Evolutionary conservation across 2,888 invertebrate species (phyloP).

Genomic region (Abrostola tripartita): DNA sequence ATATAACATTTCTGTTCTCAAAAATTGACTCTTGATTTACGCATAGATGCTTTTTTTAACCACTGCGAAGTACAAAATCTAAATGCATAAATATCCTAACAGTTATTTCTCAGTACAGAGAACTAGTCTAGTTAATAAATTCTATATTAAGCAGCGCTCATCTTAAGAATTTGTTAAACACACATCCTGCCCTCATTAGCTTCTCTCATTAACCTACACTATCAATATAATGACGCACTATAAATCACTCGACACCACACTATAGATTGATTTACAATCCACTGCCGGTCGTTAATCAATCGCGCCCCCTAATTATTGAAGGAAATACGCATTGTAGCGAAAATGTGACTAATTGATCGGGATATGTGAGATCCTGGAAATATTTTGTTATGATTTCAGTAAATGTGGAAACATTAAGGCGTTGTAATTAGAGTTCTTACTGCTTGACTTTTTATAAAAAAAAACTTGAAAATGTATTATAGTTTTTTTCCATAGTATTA

Average conservation of each 20-base stretch:
- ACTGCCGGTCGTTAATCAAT: slow-evolving; percentile 72
- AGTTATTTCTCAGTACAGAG: neutral
- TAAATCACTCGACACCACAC: slow-evolving; percentile 66
- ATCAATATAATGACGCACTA: slow-evolving; percentile 59
- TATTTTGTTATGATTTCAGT: slow-evolving; percentile 17
- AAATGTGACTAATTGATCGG: slow-evolving; percentile 62
- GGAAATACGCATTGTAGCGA: slow-evolving; percentile 66
- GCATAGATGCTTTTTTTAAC: too few species aligned
- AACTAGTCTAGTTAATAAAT: neutral
- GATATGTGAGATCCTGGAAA: slow-evolving; percentile 45
- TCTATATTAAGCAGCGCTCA: slow-evolving; percentile 1
- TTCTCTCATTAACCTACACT: slow-evolving; percentile 62
- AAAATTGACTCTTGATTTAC: too few species aligned
- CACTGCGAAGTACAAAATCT: too few species aligned
- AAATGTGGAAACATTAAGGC: neutral
- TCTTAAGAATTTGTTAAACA: slow-evolving; percentile 40
- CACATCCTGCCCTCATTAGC: slow-evolving; percentile 59
- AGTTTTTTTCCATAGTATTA: too few species aligned
- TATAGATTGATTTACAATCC: slow-evolving; percentile 74
- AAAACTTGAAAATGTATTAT: too few species aligned
- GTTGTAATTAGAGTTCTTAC: too few species aligned
- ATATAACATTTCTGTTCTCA: too few species aligned
- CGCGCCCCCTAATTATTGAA: slow-evolving; percentile 64
- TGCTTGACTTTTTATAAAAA: too few species aligned
- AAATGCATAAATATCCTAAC: neutral